phyloP scores from a whole-genome alignment of 2,797 vertebrate genomes.

The Danio jaintianensis region DNA sequence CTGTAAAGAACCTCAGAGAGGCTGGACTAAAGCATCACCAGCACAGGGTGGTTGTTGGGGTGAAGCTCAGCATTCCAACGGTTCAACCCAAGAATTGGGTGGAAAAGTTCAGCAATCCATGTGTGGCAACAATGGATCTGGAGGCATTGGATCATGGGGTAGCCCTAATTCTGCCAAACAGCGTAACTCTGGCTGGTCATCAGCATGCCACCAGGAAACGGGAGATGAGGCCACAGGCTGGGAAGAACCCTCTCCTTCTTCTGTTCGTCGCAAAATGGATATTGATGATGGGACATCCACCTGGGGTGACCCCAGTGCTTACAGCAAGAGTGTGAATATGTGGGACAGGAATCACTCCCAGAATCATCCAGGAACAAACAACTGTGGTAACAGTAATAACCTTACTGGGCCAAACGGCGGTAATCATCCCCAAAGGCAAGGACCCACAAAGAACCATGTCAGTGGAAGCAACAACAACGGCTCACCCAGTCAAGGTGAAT shows the following conservation, averaged over 20 bases:
- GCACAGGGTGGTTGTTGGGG: constrained; percentile 83
- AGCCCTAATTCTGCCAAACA: constrained; percentile 92
- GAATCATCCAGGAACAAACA: constrained; percentile 79
- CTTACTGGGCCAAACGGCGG: constrained; percentile 78
- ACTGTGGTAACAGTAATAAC: constrained; percentile 73
- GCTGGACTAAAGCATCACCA: constrained; percentile 72
- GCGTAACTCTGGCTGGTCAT: constrained; percentile 83
- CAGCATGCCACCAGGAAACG: constrained; percentile 77
- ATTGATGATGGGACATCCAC: constrained; percentile 98
- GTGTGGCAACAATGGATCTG: constrained; percentile 53
- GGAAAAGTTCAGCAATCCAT: constrained; percentile 88
- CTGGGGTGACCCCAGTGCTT: constrained; percentile 92
- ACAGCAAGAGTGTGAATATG: constrained; percentile 94
- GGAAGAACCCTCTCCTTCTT: constrained; percentile 97
- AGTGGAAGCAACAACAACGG: constrained; percentile 81
- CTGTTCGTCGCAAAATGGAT: constrained; percentile 97
- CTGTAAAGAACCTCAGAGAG: constrained; percentile 87
- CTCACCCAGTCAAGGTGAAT: constrained; percentile 83
- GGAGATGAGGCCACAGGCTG: constrained; percentile 90
- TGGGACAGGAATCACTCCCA: constrained; percentile 95
- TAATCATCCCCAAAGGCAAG: constrained; percentile 77
- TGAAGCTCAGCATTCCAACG: constrained; percentile 82
- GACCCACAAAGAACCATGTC: constrained; percentile 78
- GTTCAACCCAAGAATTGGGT: constrained; percentile 87
- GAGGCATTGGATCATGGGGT: constrained; percentile 85